Base-by-base conservation (phyloP, 2,888 invertebrate genomes). In the Drosophila hamatofila region DNA sequence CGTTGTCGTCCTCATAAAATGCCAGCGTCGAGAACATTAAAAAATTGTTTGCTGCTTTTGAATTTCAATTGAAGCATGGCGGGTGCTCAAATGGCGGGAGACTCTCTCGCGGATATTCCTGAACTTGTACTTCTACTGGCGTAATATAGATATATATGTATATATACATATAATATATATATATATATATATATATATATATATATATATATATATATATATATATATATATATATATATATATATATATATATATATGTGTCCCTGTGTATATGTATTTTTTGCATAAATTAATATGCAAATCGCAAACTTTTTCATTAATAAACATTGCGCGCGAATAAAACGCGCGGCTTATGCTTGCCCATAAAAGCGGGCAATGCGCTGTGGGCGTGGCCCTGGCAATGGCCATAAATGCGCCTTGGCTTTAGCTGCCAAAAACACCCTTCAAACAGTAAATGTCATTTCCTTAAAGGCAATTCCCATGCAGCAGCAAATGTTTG, bases 251-350 rank as follows among this genome's bases (percentile, higher is more conserved):
- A 54, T 23, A 37, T 59, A 65, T 84, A 62, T 78, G 57, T 72
- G 70, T 83, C 70, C 74, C 62, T 83, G 78, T 78, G 62, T 75
- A 12, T 30, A 6, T 39, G n/a, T n/a, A n/a, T 39, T 49, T 88
- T 86, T 76, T 84, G 91, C 84, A 90, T 91, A 91, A 90, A 90
- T 90, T 91, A 88, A 89, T 89, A 90, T 90, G 89, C 89, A 90
- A 90, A 90, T 91, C 91, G 88, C 90, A 89, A 88, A 89, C 90
- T 78, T 90, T 91, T 90, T 90, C 89, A 90, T 90, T 90, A 91
- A 88, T 90, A 90, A 90, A 91, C 89, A 90, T 91, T 89, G 89
- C 83, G 59, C 79, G 77, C 66, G 80, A 71, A 77, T 85, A 84
- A 83, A 89, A 78, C 76, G 80, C 78, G 61, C 83, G 83, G 88